These are phyloP conservation scores for Meganola albula DNA, from an alignment of 2,888 invertebrate species.

Conservation along the genomic window DNA sequence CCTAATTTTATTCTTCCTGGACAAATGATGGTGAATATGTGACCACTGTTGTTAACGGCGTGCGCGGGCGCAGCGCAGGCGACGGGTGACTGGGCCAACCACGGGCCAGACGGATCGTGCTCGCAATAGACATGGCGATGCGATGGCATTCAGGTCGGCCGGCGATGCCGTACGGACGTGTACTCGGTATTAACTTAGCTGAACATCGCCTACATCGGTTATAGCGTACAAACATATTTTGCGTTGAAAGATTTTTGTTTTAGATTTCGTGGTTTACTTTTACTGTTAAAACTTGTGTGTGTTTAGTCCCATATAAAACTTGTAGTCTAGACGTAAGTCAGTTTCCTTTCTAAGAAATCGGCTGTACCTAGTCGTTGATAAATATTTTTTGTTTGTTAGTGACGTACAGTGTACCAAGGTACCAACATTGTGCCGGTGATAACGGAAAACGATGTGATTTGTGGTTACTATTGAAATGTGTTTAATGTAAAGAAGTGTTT, in stretches of 20 bases:
- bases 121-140: too few relatives aligned
- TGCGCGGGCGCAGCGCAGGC: slow-evolving; percentile 23
- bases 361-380: slow-evolving; percentile 34
- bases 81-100: slow-evolving; percentile 39
- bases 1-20: too few relatives aligned
- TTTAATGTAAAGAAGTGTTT: slow-evolving; percentile 45
- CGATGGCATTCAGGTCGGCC: slow-evolving; percentile 66
- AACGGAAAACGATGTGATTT: slow-evolving; percentile 65
- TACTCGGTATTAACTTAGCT: slow-evolving; percentile 26
- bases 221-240: slow-evolving; percentile 30
- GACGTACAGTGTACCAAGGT: slow-evolving; percentile 34
- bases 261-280: slow-evolving; percentile 36
- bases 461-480: slow-evolving; percentile 68
- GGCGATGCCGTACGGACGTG: slow-evolving; percentile 52
- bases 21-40: slow-evolving; percentile 69
- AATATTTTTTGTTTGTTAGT: slow-evolving; percentile 39
- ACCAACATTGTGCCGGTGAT: slow-evolving; percentile 54
- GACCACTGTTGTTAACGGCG: slow-evolving; percentile 20
- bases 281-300: slow-evolving; percentile 21
- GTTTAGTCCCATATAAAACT: slow-evolving; percentile 30
- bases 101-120: slow-evolving; percentile 38
- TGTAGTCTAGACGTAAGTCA: slow-evolving; percentile 14
- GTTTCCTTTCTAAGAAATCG: slow-evolving; percentile 26
- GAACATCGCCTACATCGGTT: slow-evolving; percentile 32
- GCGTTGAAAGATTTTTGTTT: slow-evolving; percentile 41